A percentile compares a stretch with the other conserved stretches of the same genome.
phyloP scores from a whole-genome alignment of 2,797 vertebrate genomes.

The Brotula barbata region DNA sequence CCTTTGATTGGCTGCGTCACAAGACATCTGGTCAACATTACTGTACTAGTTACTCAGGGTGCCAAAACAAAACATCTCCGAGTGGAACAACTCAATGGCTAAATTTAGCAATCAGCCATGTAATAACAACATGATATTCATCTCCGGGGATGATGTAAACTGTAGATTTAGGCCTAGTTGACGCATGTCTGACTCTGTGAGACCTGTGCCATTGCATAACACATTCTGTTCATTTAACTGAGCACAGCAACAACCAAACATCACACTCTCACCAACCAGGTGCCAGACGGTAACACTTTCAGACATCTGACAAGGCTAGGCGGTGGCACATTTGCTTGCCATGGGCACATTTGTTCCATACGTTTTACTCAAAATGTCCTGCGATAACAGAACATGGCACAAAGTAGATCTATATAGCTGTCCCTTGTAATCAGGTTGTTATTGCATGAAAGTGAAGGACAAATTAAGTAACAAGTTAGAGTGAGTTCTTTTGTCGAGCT shows the following conservation, averaged over 20 bases:
- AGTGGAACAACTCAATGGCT: constrained; percentile 41
- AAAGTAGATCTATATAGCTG: constrained; percentile 6
- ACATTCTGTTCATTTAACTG: constrained; percentile 35
- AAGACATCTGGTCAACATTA: constrained; percentile 46
- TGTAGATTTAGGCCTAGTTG: constrained; percentile 31
- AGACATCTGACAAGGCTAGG: constrained; percentile 53
- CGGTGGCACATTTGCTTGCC: constrained; percentile 41
- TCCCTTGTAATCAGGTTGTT: too few species aligned
- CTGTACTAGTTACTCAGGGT: constrained; percentile 14
- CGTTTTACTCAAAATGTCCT: constrained; percentile 13
- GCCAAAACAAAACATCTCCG: constrained; percentile 59
- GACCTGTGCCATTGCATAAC: constrained; percentile 55
- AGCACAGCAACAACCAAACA: constrained; percentile 30
- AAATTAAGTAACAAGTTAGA: too few species aligned
- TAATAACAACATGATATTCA: constrained; percentile 53
- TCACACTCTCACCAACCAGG: constrained; percentile 47
- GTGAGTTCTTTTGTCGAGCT: too few species aligned
- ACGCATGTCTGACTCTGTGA: constrained; percentile 28
- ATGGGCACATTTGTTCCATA: constrained; percentile 13
- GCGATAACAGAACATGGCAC: constrained; percentile 8
- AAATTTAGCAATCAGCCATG: constrained; percentile 48
- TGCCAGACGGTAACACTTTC: constrained; percentile 41
- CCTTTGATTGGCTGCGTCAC: constrained; percentile 15
- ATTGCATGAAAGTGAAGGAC: too few species aligned
- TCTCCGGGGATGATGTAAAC: constrained; percentile 49